Evolutionary conservation across 2,888 invertebrate species (phyloP).

Genomic region (Patella pellucida): DNA sequence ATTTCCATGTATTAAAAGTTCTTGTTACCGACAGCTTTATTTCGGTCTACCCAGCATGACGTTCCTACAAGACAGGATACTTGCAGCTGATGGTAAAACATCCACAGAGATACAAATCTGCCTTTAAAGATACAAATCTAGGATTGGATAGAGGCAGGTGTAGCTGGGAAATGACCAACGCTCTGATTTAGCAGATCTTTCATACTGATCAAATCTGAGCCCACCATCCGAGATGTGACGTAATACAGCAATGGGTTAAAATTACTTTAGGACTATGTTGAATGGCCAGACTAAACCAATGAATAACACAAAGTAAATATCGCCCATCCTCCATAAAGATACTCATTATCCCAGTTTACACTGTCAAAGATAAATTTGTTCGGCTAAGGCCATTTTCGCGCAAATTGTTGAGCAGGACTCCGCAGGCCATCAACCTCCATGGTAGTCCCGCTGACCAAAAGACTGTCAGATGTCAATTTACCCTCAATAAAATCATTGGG

Average conservation of each 20-base stretch:
- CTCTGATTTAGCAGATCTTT: too few species aligned
- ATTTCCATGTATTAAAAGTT: too few species aligned
- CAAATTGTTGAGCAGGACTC: neutral
- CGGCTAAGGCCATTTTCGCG: neutral
- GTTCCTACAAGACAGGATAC: too few species aligned
- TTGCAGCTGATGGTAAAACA: too few species aligned
- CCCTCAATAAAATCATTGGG: too few species aligned
- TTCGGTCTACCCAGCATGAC: too few species aligned
- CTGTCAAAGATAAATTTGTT: constrained; percentile 3
- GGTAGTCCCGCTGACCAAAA: too few species aligned
- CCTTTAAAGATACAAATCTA: too few species aligned
- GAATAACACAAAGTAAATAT: neutral
- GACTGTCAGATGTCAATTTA: too few species aligned
- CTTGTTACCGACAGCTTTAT: too few species aligned
- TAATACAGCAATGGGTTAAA: neutral
- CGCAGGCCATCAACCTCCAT: neutral
- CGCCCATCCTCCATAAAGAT: neutral
- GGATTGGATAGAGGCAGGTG: neutral
- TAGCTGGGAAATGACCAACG: neutral
- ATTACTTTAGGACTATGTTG: neutral
- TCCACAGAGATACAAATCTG: too few species aligned
- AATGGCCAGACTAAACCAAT: neutral
- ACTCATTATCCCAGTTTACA: constrained; percentile 2
- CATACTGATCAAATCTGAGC: too few species aligned
- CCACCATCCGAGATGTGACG: neutral